Evolutionary conservation across 2,888 invertebrate genomes (phyloP).

Genomic region (Limenitis arthemis): DNA sequence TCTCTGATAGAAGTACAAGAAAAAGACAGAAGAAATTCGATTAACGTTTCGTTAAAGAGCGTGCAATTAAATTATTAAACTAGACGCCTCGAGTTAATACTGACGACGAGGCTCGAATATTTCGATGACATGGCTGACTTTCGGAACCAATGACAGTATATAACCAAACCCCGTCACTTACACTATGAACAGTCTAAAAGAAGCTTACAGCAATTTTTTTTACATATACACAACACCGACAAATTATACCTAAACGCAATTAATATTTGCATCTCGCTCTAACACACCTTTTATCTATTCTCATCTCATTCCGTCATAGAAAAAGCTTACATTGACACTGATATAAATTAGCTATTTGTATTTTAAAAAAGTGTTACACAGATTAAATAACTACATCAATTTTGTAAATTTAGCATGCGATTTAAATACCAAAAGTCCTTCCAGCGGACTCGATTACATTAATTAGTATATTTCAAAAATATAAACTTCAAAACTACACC

Average conservation of each 20-base stretch:
- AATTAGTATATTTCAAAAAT: constrained; percentile 16
- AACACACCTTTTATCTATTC: not conserved
- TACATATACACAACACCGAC: constrained; percentile 43
- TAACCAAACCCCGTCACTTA: not conserved
- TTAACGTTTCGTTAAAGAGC: no score
- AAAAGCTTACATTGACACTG: no score
- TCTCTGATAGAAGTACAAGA: no score
- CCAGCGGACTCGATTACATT: constrained; percentile 7
- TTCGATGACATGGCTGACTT: not conserved
- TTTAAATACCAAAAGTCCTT: not conserved
- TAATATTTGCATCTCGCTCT: not conserved
- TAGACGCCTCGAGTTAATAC: constrained; percentile 1
- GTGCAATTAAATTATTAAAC: not conserved
- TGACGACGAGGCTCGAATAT: constrained; percentile 1
- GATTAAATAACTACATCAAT: not conserved
- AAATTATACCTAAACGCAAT: constrained; percentile 10
- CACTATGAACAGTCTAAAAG: constrained; percentile 41
- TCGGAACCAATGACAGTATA: no score
- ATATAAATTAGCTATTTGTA: no score
- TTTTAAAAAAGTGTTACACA: not conserved
- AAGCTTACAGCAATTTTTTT: constrained; percentile 39
- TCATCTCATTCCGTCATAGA: not conserved
- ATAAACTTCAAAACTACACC: constrained; percentile 10
- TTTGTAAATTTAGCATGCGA: not conserved
- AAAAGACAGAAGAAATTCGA: no score